Evolutionary conservation across 2,797 vertebrate species (phyloP), one percentile per base, ranked within the genome.

Genomic region (Thunnus albacares): DNA sequence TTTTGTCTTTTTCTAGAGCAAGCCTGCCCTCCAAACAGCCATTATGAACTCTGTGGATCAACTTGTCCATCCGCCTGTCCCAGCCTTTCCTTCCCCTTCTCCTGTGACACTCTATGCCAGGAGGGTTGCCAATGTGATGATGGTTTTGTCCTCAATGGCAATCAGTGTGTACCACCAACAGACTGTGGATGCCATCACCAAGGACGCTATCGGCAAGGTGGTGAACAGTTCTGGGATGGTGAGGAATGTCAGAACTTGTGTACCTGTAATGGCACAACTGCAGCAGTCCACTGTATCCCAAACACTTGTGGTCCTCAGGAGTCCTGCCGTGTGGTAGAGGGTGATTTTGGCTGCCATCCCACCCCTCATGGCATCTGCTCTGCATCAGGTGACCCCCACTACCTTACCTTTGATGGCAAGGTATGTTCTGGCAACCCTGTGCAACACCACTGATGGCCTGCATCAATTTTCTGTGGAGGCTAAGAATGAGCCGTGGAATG

Each of bases 361-460:
- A 81, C 2, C 26, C 91, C 59, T 4, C 67, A 24, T 15, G 93
- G 83, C 61, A 87, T 55, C 12, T 96, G 93, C 83, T 91, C 74
- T 60, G 92, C 91, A 10, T 80, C 91, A 14, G 95, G 95, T 3
- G 95, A 96, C 55, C 93, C 93, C 5, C 95, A 95, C 84, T 95
- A 96, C 43, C 0, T 35, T 22, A 95, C 93, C 0, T 96, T 94
- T 45, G 94, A 95, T 30, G 74, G 83, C 2, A 78, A 75, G 0
- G 55, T 7, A 93, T 85, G 5, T 92, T 91, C 63, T 96, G 89
- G 1, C 94, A 82, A 70, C 94, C 88, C 41, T 96, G 64, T 4
- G 96, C 20, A 94, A 97, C 6, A 85, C 87, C 57, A 92, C 64
- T 90, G 75, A 84, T 87, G 89, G 57, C 69, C 90, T 78, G 1